Percentiles rank a stretch among this genome's conserved stretches.
phyloP scores from a whole-genome alignment of 2,113 vertebrate species.

The Columbina picui region DNA sequence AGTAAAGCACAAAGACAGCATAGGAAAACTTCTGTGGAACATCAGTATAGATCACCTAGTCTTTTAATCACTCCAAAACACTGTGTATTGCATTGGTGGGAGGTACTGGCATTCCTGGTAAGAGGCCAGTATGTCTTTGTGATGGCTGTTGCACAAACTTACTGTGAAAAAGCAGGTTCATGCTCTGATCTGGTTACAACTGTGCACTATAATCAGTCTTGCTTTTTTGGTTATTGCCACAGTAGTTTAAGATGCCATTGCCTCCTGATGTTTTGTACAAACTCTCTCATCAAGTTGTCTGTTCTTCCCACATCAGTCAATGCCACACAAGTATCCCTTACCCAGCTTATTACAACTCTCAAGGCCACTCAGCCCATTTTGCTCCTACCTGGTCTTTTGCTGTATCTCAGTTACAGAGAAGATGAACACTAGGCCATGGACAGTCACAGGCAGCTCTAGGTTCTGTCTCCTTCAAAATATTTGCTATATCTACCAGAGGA shows the following conservation, averaged over 20 bases:
- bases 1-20: rapidly evolving
- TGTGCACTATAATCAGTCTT: constrained; percentile 41
- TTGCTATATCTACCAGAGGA: neutral
- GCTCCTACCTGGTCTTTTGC: constrained; percentile 3
- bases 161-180: neutral
- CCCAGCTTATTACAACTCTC: constrained; percentile 10
- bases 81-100: neutral
- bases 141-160: neutral
- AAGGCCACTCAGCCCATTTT: neutral
- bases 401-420: neutral
- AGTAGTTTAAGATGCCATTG: constrained; percentile 2
- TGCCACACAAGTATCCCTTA: constrained; percentile 23
- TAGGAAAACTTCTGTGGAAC: neutral
- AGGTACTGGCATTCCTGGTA: neutral
- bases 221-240: neutral
- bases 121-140: neutral
- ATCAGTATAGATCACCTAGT: neutral
- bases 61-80: neutral
- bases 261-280: neutral
- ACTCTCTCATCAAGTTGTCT: constrained; percentile 42
- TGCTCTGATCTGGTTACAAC: neutral
- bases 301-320: constrained; percentile 55
- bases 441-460: neutral
- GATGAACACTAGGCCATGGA: neutral
- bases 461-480: neutral